Evolutionary conservation across 1,140 invertebrate species (phyloP), one percentile per base, ranked within the genome.

Genomic region (Cydia fagiglandana): DNA sequence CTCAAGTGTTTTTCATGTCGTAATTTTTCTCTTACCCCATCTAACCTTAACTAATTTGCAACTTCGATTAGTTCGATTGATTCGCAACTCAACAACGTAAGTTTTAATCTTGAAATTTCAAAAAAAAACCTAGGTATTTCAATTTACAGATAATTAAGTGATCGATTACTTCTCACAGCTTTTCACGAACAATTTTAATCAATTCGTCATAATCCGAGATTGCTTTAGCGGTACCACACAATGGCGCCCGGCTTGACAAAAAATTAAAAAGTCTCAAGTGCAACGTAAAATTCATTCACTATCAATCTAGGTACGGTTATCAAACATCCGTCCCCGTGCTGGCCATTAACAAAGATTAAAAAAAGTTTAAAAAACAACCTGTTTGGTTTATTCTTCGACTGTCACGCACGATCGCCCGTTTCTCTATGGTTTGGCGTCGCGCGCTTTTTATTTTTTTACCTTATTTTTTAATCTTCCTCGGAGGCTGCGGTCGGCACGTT

Each of bases 261-360:
- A 61, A 61, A 20, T n/a, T 24, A 12, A 10, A 61, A 61, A 24
- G 20, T 24, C 20, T 24, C 56, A 24, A 61, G 56, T 61, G 56
- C 56, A 61, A 24, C 56, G 56, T 61, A 61, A 61, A 61, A 61
- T 61, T 61, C 56, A 61, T 61, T 61, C 17, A 61, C 56, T 61
- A 61, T 61, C 56, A 61, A 61, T 61, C 56, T 61, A 61, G 56
- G 56, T 61, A 61, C 56, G 56, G 56, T 61, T 61, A 61, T 61
- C 56, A 61, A 61, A 61, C 56, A 61, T 20, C 50, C 56, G 56
- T 61, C 56, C 50, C 56, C 56, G 56, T 61, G 56, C 56, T 61
- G 20, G 9, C 56, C 56, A 61, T 61, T 61, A 61, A 61, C 56
- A 61, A 61, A 61, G 50, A 61, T 20, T 24, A 61, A 61, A 61